Percentiles rank a stretch among this genome's conserved stretches.
These are phyloP conservation scores for Saccostrea glomerata DNA, from an alignment of 1,140 invertebrate species.

Conservation along the genomic window DNA sequence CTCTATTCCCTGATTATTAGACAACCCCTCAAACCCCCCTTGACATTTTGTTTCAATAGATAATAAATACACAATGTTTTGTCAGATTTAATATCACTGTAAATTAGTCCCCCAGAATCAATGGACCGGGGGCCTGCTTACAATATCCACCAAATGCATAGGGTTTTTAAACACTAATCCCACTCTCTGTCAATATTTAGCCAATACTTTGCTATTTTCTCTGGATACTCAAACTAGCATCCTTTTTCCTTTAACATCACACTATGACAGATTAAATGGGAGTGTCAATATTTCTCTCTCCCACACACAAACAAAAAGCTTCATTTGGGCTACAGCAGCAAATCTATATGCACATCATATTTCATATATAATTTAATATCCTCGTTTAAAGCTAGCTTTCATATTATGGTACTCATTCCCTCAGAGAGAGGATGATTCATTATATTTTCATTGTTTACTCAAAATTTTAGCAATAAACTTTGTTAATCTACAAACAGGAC, in stretches of 20 bases:
- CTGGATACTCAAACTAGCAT: conserved; percentile 1
- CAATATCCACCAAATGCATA: background rate
- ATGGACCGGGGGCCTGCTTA: background rate
- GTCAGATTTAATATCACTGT: background rate
- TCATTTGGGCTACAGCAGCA: background rate
- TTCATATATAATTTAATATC: conserved; percentile 23
- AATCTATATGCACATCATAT: background rate
- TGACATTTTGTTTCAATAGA: background rate
- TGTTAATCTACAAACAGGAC: background rate
- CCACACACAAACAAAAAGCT: background rate
- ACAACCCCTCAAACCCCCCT: background rate
- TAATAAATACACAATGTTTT: background rate
- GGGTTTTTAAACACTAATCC: background rate
- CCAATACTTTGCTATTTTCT: background rate
- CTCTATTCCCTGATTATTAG: background rate
- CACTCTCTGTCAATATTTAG: conserved; percentile 28
- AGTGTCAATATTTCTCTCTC: conserved; percentile 29
- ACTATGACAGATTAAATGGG: background rate
- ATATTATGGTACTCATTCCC: background rate
- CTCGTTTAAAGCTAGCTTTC: background rate
- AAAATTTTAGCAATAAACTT: conserved; percentile 19
- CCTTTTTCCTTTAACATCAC: conserved; percentile 18
- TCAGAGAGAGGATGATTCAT: conserved; percentile 13
- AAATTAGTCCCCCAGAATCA: background rate
- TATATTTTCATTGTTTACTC: conserved; percentile 12